Conservation (phyloP, 2,888 invertebrate species). For the Drosophila mettleri region DNA sequence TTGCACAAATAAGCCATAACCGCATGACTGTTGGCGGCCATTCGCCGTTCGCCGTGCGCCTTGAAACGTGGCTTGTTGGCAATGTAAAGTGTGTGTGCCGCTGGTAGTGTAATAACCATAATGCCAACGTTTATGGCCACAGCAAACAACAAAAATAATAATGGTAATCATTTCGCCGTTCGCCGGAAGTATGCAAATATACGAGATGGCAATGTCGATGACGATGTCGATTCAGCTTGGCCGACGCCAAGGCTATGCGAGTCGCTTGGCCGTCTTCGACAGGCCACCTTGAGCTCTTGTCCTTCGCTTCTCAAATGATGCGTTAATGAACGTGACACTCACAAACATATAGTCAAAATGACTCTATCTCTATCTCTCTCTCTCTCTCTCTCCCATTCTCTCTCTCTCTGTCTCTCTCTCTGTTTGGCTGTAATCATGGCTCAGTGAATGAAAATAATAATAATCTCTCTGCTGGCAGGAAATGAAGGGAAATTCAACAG, state of each 20-base stretch:
- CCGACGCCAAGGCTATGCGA: conserved; percentile 48
- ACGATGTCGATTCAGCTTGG: neutral
- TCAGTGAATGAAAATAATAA: conserved; percentile 76
- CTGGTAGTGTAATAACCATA: conserved; percentile 73
- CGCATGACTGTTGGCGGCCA: conserved; percentile 61
- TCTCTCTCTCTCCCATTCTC: neutral
- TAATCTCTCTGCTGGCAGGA: conserved; percentile 67
- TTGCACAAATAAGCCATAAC: conserved; percentile 80
- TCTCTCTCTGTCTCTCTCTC: neutral
- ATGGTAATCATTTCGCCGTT: conserved; percentile 80
- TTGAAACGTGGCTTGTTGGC: conserved; percentile 17
- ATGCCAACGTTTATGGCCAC: conserved; percentile 79
- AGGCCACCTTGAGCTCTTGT: conserved; percentile 40
- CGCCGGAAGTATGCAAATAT: conserved; percentile 80
- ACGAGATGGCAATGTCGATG: conserved; percentile 22
- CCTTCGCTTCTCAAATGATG: conserved; percentile 60
- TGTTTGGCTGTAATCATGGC: conserved; percentile 38
- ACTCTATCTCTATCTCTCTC: neutral
- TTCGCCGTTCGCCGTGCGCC: conserved; percentile 35
- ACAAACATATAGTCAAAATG: conserved; percentile 26
- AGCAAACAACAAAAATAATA: conserved; percentile 78
- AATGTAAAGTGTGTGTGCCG: conserved; percentile 31
- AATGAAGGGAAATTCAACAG: conserved; percentile 81
- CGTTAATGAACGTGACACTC: conserved; percentile 70
- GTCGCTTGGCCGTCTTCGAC: conserved; percentile 20